phyloP scores from a whole-genome alignment of 2,797 vertebrate genomes.

The Anas bahamensis region DNA sequence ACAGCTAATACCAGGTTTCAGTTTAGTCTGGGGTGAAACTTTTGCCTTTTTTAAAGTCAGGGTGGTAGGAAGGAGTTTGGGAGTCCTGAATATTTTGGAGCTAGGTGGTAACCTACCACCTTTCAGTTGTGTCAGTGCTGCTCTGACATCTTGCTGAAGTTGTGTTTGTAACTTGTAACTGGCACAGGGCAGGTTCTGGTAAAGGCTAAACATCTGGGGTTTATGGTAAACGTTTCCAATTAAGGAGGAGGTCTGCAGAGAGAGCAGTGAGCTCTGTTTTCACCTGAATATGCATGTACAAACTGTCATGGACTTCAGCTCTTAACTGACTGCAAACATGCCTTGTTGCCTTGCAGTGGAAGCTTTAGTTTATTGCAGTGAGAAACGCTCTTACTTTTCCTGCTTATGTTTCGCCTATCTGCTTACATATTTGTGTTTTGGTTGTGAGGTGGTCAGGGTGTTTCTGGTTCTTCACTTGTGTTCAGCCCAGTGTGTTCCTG shows the following conservation, averaged over 20 bases:
- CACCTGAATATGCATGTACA: neutral
- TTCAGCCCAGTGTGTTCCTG: neutral
- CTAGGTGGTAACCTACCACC: neutral
- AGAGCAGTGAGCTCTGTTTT: neutral
- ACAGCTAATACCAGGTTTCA: neutral
- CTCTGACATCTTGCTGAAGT: neutral
- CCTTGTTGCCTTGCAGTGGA: neutral
- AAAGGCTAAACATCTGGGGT: neutral
- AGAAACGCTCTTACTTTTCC: neutral
- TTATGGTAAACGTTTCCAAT: accelerated
- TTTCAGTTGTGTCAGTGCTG: neutral
- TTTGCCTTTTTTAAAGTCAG: neutral
- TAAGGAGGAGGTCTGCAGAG: neutral
- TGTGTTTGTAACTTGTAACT: neutral
- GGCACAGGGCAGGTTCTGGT: neutral
- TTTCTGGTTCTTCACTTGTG: neutral
- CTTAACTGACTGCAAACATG: neutral
- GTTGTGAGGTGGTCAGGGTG: neutral
- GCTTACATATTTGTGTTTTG: neutral
- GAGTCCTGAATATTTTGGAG: neutral
- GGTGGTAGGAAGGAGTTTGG: neutral
- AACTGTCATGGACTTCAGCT: neutral
- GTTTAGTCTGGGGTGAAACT: neutral
- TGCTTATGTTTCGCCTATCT: neutral
- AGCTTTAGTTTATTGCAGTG: neutral